Evolutionary conservation across 1,140 invertebrate genomes (phyloP).

Genomic region (Pogonognathellus flavescens): DNA sequence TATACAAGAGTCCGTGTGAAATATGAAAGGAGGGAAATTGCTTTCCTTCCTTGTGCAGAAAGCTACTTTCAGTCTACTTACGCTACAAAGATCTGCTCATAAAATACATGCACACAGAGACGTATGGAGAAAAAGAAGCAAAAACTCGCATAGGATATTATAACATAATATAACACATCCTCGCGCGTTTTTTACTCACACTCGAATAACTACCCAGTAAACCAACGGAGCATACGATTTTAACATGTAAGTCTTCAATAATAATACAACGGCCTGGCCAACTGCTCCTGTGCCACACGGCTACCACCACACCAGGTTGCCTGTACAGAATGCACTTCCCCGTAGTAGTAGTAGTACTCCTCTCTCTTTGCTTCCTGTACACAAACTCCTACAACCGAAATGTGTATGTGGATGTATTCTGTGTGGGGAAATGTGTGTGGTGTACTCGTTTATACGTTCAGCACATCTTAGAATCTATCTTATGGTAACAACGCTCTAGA

Average conservation of each 20-base stretch:
- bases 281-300: too few species aligned
- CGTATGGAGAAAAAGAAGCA: conserved; percentile 4
- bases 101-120: conserved; percentile 34
- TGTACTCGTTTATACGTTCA: neutral
- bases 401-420: neutral
- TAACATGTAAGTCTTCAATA: neutral
- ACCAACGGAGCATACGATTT: conserved; percentile 3
- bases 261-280: too few species aligned
- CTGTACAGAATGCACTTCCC: too few species aligned
- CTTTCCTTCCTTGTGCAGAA: conserved; percentile 33
- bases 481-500: conserved; percentile 28
- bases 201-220: conserved; percentile 21
- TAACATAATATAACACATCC: conserved; percentile 50
- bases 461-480: conserved; percentile 37
- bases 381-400: neutral
- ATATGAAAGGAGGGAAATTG: conserved; percentile 52
- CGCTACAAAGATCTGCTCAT: conserved; percentile 50
- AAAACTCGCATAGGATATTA: conserved; percentile 39
- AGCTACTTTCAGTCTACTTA: conserved; percentile 38
- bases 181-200: conserved; percentile 31
- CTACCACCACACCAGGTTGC: too few species aligned
- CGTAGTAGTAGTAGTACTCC: too few species aligned
- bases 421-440: neutral
- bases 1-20: conserved; percentile 22
- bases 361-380: too few species aligned